These are phyloP conservation scores for Bicyclus anynana DNA, from an alignment of 1,140 invertebrate species.

Conservation along the genomic window DNA sequence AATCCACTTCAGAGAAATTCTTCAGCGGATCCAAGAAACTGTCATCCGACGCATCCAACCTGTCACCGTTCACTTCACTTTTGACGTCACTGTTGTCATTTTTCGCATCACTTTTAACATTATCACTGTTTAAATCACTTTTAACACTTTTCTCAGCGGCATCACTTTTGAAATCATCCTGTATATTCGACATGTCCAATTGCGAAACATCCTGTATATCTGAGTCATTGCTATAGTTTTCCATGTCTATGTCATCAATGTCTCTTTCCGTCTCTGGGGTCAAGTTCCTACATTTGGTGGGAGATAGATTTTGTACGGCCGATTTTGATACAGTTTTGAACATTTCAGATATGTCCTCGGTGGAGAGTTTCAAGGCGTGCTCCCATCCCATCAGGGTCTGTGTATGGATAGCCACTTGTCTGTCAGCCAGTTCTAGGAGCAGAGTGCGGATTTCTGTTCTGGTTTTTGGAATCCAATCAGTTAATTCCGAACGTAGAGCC, in stretches of 20 bases:
- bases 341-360: conserved; percentile 42
- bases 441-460: conserved; percentile 45
- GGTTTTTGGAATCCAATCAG: conserved; percentile 61
- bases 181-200: background rate
- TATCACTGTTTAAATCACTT: background rate
- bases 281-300: conserved; percentile 37
- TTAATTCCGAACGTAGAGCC: conserved; percentile 54
- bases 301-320: conserved; percentile 56
- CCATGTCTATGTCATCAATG: conserved; percentile 40
- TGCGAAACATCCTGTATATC: conserved; percentile 23
- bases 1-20: conserved; percentile 54
- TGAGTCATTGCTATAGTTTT: conserved; percentile 34
- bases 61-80: background rate
- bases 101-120: background rate
- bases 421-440: conserved; percentile 50
- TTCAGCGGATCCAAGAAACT: conserved; percentile 44
- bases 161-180: background rate
- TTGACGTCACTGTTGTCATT: background rate
- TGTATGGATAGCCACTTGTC: conserved; percentile 43
- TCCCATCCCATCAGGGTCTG: conserved; percentile 55
- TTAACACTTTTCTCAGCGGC: background rate
- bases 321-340: conserved; percentile 66
- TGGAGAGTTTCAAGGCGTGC: conserved; percentile 46
- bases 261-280: conserved; percentile 46
- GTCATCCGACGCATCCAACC: conserved; percentile 19